Base-by-base conservation (phyloP, 2,888 invertebrate genomes). In the Spodoptera littoralis region DNA sequence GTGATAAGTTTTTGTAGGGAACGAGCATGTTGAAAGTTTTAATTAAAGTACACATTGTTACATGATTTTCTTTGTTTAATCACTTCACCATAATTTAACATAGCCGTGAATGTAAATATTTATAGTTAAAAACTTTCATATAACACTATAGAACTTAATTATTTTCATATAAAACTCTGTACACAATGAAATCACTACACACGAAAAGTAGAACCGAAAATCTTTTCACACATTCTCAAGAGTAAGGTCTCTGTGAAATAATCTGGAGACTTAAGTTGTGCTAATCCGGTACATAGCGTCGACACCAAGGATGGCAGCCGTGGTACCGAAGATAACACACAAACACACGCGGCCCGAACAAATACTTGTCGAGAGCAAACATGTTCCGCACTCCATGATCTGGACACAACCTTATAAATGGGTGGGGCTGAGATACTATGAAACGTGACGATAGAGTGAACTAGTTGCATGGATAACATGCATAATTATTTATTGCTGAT, bases 351-450 rank as follows among this genome's bases (percentile, higher is more conserved):
- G 58, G 30, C 44, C 65, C 63, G 46, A 65, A 68, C 73, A 80
- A 75, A 77, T 75, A 80, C 70, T 75, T 70, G 70, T 42, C 46
- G 48, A 36, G 62, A 11, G 64, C 73, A 80, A 77, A 79, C 69
- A 80, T 71, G 73, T 74, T 58, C 59, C 43, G 53, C 30, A 57
- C 64, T 74, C 54, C 57, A 66, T 71, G 51, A 64, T 58, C 64
- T 79, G 64, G 60, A 80, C 64, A 65, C 52, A 57, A 70, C 47
- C 51, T 56, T 56, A 64, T 61, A 63, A 51, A 62, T 49, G 46
- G 24, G 18, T 18, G 43, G 9, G 9, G n/a, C n/a, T n/a, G 46
- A 50, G 41, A 42, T 47, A 43, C 27, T 53, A 36, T 12, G 9
- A 41, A 53, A 46, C 36, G 13, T 30, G 30, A 53, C 13, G 1